Base-by-base conservation (phyloP, 2,797 vertebrate genomes). In the Choloepus didactylus region DNA sequence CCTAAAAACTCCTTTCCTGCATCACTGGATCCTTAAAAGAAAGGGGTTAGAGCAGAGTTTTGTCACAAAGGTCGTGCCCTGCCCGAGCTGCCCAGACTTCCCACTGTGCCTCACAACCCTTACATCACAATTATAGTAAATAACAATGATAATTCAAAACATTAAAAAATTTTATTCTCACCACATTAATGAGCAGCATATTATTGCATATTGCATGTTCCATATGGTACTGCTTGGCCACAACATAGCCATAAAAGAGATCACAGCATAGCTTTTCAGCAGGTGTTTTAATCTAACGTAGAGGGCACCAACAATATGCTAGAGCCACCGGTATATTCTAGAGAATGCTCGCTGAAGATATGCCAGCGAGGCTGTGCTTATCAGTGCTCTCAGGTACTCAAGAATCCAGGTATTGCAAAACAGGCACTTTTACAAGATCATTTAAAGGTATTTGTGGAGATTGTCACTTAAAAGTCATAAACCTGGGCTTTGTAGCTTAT, bases 21-120 rank as follows among this genome's bases (percentile, higher is more conserved):
- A 5, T 72, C 60, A 35, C 41, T 96, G 85, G 29, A 60, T 94
- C 29, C 54, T 86, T 80, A n/a, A 89, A 21, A 88, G n/a, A 91
- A 92, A 88, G 25, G 56, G n/a, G 35, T 95, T 11, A 85, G 69
- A 90, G 41, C 44, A 89, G 81, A 76, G 92, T 10, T 31, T 66
- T 76, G 31, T 89, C 60, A 14, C 59, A 89, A 80, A 73, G 25
- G 51, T 67, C 38, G 35, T 62, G 27, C 84, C 75, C 35, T 93
- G 18, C 41, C 51, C 83, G 21, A 75, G 49, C 72, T 51, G 3
- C 51, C 25, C 44, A 88, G 29, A 60, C 44, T 70, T 80, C 9
- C n/a, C 44, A 3, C 66, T 83, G 16, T 27, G 56, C 31, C 49
- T 44, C 10, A 38, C 27, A n/a, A 4, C 49, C 35, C 41, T 35